Evolutionary conservation across 1,140 invertebrate species (phyloP).

Genomic region (Samia ricini): DNA sequence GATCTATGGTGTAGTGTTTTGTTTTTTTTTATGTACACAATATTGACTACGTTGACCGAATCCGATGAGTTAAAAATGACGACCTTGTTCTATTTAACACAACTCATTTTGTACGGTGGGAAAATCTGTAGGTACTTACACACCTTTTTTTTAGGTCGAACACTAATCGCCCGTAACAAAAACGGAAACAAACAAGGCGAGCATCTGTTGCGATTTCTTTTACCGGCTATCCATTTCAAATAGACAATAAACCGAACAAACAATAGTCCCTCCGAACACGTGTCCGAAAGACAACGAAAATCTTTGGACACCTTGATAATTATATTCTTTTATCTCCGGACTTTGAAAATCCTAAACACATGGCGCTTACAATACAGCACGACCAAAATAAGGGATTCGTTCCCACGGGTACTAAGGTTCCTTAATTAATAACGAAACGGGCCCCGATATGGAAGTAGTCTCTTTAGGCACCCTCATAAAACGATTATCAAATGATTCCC

Average conservation of each 20-base stretch:
- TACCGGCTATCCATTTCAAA: slow-evolving; percentile 23
- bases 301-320: slow-evolving; percentile 48
- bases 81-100: slow-evolving; percentile 45
- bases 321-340: slow-evolving; percentile 48
- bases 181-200: slow-evolving; percentile 32
- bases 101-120: slow-evolving; percentile 17
- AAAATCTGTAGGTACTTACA: slow-evolving; percentile 15
- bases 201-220: slow-evolving; percentile 54
- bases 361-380: slow-evolving; percentile 37
- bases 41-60: slow-evolving; percentile 36
- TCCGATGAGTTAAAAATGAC: slow-evolving; percentile 19
- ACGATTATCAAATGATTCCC: slow-evolving; percentile 70
- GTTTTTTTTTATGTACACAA: slow-evolving; percentile 38
- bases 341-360: slow-evolving; percentile 49
- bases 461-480: slow-evolving; percentile 67
- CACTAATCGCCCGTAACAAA: slow-evolving; percentile 29
- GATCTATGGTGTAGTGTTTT: slow-evolving; percentile 42
- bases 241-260: slow-evolving; percentile 55
- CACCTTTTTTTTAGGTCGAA: slow-evolving; percentile 15
- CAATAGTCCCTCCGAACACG: slow-evolving; percentile 43
- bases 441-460: slow-evolving; percentile 60
- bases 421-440: slow-evolving; percentile 68
- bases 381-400: slow-evolving; percentile 34
- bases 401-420: slow-evolving; percentile 64
- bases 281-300: slow-evolving; percentile 41